phyloP scores from a whole-genome alignment of 92 coral and sea anemone species.

The Phenganax subtilis region DNA sequence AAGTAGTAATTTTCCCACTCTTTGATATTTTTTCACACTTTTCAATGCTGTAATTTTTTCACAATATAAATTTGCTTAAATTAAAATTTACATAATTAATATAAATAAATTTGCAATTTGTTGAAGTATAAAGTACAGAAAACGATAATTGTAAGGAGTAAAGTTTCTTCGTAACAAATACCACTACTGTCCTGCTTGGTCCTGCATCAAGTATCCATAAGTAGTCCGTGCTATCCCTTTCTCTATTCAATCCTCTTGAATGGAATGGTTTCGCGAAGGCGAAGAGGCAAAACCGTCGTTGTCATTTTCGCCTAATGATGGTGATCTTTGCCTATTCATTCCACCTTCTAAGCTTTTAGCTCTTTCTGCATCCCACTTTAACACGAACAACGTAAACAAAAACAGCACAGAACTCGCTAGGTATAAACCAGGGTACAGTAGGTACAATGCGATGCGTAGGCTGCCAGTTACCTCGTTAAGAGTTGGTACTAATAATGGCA shows the following conservation, averaged over 20 bases:
- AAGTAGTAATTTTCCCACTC: neutral
- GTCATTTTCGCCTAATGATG: neutral
- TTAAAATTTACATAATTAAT: no score
- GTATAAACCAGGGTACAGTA: constrained; percentile 83
- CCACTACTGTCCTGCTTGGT: no score
- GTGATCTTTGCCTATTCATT: neutral
- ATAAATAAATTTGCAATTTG: no score
- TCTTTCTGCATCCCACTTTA: constrained; percentile 61
- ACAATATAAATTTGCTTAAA: neutral
- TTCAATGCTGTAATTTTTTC: neutral
- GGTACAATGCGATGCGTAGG: constrained; percentile 71
- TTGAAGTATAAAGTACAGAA: no score
- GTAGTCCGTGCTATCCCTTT: no score
- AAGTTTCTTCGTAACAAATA: no score
- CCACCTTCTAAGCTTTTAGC: neutral
- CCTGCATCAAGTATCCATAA: no score
- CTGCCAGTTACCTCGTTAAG: constrained; percentile 62
- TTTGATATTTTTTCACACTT: neutral
- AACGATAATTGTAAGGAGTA: no score
- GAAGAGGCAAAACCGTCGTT: neutral
- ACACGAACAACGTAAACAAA: constrained; percentile 72
- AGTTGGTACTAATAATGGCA: constrained; percentile 74
- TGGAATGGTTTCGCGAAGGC: no score
- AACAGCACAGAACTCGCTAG: constrained; percentile 79
- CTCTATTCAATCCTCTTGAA: no score